Conservation (phyloP, 2,888 invertebrate genomes). For the Branchellion lobata region DNA sequence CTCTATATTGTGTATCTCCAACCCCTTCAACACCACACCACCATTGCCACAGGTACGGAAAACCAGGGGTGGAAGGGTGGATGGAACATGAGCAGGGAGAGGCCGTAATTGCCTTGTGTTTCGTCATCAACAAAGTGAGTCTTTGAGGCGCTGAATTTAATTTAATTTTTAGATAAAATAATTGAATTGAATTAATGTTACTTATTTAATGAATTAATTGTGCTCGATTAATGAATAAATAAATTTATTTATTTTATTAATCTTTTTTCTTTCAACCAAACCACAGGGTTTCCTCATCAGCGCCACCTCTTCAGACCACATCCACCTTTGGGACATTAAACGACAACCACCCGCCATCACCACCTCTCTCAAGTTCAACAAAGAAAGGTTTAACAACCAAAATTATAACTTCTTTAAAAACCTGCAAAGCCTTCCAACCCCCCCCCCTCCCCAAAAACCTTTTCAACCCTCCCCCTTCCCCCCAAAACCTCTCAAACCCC, state of each 20-base stretch:
- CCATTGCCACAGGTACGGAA: slow-evolving; percentile 76
- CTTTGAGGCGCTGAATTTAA: too few relatives aligned
- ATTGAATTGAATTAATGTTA: too few relatives aligned
- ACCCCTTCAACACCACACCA: background rate
- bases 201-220: too few relatives aligned
- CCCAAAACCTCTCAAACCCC: slow-evolving; percentile 29
- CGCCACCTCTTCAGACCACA: slow-evolving; percentile 89
- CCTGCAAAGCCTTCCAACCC: slow-evolving; percentile 25
- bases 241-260: too few relatives aligned
- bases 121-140: slow-evolving; percentile 83
- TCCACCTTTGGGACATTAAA: slow-evolving; percentile 94
- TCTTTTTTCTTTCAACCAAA: too few relatives aligned
- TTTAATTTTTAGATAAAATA: too few relatives aligned
- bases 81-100: slow-evolving; percentile 72
- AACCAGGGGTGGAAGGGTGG: slow-evolving; percentile 93
- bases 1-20: background rate
- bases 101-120: slow-evolving; percentile 85
- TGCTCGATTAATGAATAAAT: too few relatives aligned
- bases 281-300: slow-evolving; percentile 82
- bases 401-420: too few relatives aligned
- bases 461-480: too few relatives aligned
- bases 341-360: slow-evolving; percentile 89
- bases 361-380: slow-evolving; percentile 93
- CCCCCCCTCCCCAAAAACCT: slow-evolving; percentile 36
- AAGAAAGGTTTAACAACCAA: slow-evolving; percentile 72